These are phyloP conservation scores for Muntiacus muntjak DNA, from an alignment of 2,113 vertebrate species.

Conservation along the genomic window DNA sequence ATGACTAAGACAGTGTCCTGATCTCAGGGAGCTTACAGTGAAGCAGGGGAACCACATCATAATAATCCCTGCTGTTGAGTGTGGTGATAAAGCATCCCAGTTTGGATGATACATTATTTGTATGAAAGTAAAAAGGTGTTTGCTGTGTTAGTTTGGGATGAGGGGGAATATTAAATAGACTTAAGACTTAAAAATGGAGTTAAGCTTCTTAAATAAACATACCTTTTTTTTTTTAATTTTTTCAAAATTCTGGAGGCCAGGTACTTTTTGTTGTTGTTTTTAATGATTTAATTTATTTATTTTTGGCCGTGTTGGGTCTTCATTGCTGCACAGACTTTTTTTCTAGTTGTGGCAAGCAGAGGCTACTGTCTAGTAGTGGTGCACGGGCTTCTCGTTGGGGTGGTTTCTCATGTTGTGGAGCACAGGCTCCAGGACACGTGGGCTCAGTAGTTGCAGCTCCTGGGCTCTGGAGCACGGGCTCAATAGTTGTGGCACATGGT, in stretches of 20 bases:
- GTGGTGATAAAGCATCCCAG: neutral
- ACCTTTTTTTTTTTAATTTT: neutral
- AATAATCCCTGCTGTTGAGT: neutral
- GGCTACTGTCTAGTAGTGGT: neutral
- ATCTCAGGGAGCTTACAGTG: neutral
- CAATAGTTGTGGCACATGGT: neutral
- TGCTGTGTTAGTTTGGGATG: neutral
- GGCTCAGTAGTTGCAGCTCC: neutral
- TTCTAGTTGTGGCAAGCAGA: neutral
- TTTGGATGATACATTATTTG: neutral
- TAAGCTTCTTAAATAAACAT: neutral
- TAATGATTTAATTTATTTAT: neutral
- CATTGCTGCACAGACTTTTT: neutral
- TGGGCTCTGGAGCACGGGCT: neutral
- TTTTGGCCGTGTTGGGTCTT: neutral
- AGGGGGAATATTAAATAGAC: conserved; percentile 11
- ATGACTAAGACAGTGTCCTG: neutral
- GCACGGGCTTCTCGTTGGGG: neutral
- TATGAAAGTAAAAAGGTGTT: neutral
- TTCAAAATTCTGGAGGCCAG: neutral
- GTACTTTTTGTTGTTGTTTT: neutral
- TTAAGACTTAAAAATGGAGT: conserved; percentile 18
- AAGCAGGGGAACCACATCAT: neutral
- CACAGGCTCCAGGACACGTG: neutral
- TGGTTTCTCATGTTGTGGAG: neutral